Evolutionary conservation across 2,113 vertebrate species (phyloP), one percentile per base, ranked within the genome.

Genomic region (Choloepus hoffmanni): DNA sequence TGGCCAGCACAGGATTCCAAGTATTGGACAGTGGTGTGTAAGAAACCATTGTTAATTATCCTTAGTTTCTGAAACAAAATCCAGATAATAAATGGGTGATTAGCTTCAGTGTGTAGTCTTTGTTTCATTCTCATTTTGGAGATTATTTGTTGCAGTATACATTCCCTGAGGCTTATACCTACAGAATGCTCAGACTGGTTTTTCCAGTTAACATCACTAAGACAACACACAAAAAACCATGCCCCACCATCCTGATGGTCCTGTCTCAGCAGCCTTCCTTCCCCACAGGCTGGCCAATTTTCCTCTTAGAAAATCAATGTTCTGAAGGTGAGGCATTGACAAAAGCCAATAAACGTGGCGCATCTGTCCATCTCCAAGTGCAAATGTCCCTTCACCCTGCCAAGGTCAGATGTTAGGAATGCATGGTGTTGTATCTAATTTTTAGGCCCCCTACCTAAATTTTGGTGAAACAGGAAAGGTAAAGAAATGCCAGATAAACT

Each of bases 181-280:
- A 70, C 3, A 9, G 16, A 23, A 67, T 6, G 21, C 33, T 55
- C 53, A n/a, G 89, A 77, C 83, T 90, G 77, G 88, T 86, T 94
- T 95, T 92, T 93, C 97, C 50, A 85, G 96, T 81, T 78, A 53
- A 24, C 26, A 58, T 86, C n/a, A 91, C 16, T 50, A 63, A 95
- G 60, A 89, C 68, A 82, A 62, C 21, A 33, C 45, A 67, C 50
- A 89, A 62, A 26, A 73, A 74, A 73, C 53, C 65, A 24, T 62
- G 90, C 84, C 70, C 73, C 28, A 86, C 68, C 60, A n/a, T 11
- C 36, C 73, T 50, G 24, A 36, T 0, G 63, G 79, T 36, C 60
- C 43, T 16, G 7, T 72, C 36, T 74, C 53, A 72, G 50, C 10
- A 90, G 92, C 24, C 24, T 68, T 63, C 28, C 43, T 18, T 23